phyloP scores from a whole-genome alignment of 2,888 invertebrate genomes.

The Andrena flavipes region DNA sequence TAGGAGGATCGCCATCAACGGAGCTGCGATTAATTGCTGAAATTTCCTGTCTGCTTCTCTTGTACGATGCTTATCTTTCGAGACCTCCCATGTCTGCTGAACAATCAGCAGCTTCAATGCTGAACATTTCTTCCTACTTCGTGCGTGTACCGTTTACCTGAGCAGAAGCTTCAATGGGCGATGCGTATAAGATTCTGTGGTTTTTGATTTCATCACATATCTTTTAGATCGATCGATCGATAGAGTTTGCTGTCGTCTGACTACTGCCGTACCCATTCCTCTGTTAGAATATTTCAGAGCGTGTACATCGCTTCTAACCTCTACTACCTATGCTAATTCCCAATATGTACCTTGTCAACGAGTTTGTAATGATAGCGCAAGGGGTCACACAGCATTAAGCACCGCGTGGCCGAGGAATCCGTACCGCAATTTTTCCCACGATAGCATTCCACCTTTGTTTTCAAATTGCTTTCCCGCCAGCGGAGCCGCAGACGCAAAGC shows the following conservation, averaged over 20 bases:
- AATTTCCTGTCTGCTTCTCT: not conserved
- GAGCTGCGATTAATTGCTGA: not conserved
- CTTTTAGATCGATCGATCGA: not conserved
- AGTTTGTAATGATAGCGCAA: not conserved
- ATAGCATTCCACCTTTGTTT: not conserved
- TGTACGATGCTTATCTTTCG: not conserved
- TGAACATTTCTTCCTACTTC: not conserved
- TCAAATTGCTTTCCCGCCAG: not conserved
- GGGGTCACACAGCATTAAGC: not conserved
- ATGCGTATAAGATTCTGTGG: too few species aligned
- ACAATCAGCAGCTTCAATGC: not conserved
- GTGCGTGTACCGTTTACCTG: not conserved
- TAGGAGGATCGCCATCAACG: not conserved
- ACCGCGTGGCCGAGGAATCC: not conserved
- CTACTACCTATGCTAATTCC: not conserved
- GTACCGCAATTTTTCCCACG: slow-evolving; percentile 6
- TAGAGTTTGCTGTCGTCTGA: not conserved
- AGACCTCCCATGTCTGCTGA: not conserved
- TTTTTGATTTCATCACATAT: not conserved
- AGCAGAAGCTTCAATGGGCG: too few species aligned
- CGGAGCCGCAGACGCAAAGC: not conserved
- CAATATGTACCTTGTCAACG: not conserved
- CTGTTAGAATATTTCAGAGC: not conserved
- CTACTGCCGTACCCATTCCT: too few species aligned
- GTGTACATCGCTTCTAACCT: not conserved